Percentiles rank a stretch among this genome's conserved stretches.
Conservation (phyloP, 2,113 vertebrate genomes). For the Neodon shergylaensis region DNA sequence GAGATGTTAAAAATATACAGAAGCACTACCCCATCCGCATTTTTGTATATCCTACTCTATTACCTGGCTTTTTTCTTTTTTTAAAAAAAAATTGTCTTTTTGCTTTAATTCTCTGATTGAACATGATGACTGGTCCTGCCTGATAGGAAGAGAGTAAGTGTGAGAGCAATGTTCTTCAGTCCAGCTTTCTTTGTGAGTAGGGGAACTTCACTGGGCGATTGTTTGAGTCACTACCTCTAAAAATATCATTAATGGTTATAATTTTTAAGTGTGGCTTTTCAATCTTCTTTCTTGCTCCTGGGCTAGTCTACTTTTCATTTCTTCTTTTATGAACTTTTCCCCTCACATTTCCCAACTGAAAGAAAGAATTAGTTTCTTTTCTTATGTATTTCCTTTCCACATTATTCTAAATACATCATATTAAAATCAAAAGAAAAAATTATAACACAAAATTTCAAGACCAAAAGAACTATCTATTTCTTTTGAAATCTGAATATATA, state of each 20-base stretch:
- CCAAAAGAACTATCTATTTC: background rate
- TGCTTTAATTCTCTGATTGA: background rate
- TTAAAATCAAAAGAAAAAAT: constrained; percentile 11
- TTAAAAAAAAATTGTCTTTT: background rate
- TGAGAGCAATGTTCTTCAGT: background rate
- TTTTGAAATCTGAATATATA: background rate
- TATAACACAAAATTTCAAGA: background rate
- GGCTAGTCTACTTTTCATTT: background rate
- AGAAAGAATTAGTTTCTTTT: background rate
- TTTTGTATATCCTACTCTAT: background rate
- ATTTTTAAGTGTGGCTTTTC: background rate
- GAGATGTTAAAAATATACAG: background rate
- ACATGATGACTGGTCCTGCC: background rate
- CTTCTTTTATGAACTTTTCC: background rate
- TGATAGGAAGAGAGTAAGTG: background rate
- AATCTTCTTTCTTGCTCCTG: background rate
- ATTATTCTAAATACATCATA: constrained; percentile 2
- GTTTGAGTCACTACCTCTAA: background rate
- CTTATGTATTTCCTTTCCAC: background rate
- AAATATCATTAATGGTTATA: background rate
- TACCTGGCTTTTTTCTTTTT: background rate
- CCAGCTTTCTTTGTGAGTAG: background rate
- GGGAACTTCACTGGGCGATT: background rate
- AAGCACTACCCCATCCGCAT: background rate
- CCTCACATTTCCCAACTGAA: background rate